These are phyloP conservation scores for Eciton burchellii DNA, from an alignment of 1,140 invertebrate species.

Conservation along the genomic window DNA sequence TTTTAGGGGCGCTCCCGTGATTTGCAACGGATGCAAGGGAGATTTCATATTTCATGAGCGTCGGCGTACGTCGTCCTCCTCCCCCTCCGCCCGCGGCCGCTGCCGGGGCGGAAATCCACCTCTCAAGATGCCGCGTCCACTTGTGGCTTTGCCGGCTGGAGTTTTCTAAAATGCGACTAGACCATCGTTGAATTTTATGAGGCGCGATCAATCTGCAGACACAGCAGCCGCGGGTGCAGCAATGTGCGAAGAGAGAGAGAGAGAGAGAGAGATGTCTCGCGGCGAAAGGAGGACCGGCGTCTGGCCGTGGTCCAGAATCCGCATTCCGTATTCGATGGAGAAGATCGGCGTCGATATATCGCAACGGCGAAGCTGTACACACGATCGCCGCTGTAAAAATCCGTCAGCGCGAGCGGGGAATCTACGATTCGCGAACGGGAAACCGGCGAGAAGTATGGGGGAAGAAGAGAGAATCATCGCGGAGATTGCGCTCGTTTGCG, in stretches of 20 bases:
- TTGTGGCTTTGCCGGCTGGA: constrained; percentile 28
- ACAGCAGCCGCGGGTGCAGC: background rate
- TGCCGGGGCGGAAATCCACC: constrained; percentile 39
- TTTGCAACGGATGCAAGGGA: constrained; percentile 61
- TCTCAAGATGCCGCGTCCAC: constrained; percentile 47
- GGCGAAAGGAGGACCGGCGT: background rate
- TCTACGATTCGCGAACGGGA: too few species aligned
- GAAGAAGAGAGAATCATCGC: background rate
- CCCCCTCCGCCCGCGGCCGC: background rate
- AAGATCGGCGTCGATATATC: background rate
- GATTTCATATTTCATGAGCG: constrained; percentile 60
- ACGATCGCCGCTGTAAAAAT: constrained; percentile 14
- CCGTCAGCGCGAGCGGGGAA: background rate
- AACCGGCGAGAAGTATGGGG: too few species aligned
- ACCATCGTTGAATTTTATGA: constrained; percentile 52
- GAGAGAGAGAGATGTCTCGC: constrained; percentile 5
- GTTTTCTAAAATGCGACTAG: constrained; percentile 39
- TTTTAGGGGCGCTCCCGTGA: constrained; percentile 53
- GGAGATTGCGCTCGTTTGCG: background rate
- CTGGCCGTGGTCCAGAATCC: constrained; percentile 38
- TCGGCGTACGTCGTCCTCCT: background rate
- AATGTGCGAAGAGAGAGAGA: background rate
- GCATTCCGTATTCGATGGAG: constrained; percentile 29
- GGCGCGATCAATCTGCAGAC: constrained; percentile 7
- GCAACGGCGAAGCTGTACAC: constrained; percentile 13